Base-by-base conservation (phyloP, 1,140 invertebrate species). In the Cryptotermes secundus region DNA sequence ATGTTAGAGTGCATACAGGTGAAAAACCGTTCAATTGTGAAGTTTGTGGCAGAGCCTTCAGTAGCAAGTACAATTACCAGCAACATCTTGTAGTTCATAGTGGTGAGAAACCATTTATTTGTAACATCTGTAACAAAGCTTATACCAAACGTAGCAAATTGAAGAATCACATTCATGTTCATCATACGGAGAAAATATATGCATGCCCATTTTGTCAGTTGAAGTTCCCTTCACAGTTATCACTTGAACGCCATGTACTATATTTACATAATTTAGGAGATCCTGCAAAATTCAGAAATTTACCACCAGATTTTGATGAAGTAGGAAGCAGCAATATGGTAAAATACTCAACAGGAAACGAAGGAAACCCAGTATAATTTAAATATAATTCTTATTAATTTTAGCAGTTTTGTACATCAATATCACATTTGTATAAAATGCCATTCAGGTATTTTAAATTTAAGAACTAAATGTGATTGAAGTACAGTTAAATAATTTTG, bases 51-150 rank as follows among this genome's bases (percentile, higher is more conserved):
- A 83, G 65, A 26, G 36, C 84, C 24, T 84, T 83, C 34, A 79
- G 34, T n/a, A 53, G 81, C 14, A 85, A 85, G 34, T 83, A 83
- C n/a, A 82, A 38, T 49, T 59, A 42, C 26, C 35, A 81, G 3
- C 42, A 42, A 31, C 83, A 83, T 79, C 72, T 72, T 42, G 53
- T 36, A n/a, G 72, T 83, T 6, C 91, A 92, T 83, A 89, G 89
- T 22, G 89, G 89, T 22, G 88, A 89, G 80, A 90, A 90, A 83
- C 90, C 90, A 0, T 90, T 89, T 82, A 86, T 92, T 9, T 94
- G 93, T 87, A 88, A 90, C 3, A 87, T 91, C 14, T 94, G 93
- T 85, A 92, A 92, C 6, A 93, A 93, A 86, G 87, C 87, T 35
- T 91, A 90, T 80, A 87, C 83, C 16, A 85, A 79, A 86, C 86